These are phyloP conservation scores for Toxotes lorentzi DNA, from an alignment of 2,797 vertebrate species.

Conservation along the genomic window DNA sequence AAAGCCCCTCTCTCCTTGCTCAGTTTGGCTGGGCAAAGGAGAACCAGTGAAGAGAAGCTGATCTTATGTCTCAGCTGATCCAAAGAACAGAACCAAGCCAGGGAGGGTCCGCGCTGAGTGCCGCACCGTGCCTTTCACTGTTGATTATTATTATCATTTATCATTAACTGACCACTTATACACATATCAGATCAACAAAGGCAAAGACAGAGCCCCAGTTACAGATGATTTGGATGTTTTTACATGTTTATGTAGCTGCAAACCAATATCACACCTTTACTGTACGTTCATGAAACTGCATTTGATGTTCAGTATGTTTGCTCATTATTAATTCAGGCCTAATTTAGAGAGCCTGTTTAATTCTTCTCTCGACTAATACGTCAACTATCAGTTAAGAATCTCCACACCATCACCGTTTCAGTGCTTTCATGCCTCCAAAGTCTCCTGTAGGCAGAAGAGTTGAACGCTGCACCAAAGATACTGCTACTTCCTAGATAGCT, in stretches of 20 bases:
- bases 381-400: neutral
- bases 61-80: too few relatives aligned
- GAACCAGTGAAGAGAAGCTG: too few relatives aligned
- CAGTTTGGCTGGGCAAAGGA: too few relatives aligned
- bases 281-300: neutral
- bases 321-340: neutral
- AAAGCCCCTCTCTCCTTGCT: too few relatives aligned
- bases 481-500: slow-evolving; percentile 9
- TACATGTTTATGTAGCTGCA: too few relatives aligned
- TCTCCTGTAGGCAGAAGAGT: neutral
- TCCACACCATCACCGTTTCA: neutral
- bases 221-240: too few relatives aligned
- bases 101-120: too few relatives aligned
- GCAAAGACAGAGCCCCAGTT: too few relatives aligned
- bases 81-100: too few relatives aligned
- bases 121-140: too few relatives aligned
- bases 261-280: neutral
- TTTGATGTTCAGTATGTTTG: neutral
- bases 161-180: neutral
- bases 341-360: neutral
- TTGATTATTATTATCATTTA: neutral
- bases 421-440: neutral
- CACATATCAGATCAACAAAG: too few relatives aligned
- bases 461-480: slow-evolving; percentile 1
- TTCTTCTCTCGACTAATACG: neutral